A percentile compares a stretch with the other conserved stretches of the same genome.
These are phyloP conservation scores for Parnassius mnemosyne DNA, from an alignment of 2,888 invertebrate species.

Conservation along the genomic window DNA sequence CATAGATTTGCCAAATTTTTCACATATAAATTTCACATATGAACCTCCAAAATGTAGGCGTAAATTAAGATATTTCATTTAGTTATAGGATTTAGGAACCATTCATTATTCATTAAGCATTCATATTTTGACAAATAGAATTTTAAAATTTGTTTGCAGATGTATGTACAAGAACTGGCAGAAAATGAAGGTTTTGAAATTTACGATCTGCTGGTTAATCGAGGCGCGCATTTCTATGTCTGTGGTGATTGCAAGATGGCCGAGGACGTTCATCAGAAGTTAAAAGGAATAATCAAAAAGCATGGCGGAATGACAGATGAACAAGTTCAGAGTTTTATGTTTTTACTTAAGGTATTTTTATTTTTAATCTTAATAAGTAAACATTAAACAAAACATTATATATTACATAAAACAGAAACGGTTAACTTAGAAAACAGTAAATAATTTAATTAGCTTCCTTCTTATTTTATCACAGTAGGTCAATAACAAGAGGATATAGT, in stretches of 20 bases:
- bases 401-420: neutral
- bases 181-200: slow-evolving; percentile 89
- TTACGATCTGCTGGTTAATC: slow-evolving; percentile 87
- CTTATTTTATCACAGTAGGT: slow-evolving; percentile 9
- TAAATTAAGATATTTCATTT: too few species aligned
- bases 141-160: slow-evolving; percentile 74
- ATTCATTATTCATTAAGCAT: too few species aligned
- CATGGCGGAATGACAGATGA: slow-evolving; percentile 87
- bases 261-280: slow-evolving; percentile 94
- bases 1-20: too few species aligned
- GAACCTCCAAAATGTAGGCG: too few species aligned
- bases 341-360: slow-evolving; percentile 86
- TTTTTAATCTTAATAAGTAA: neutral
- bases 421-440: neutral
- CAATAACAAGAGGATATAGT: slow-evolving; percentile 8
- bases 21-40: too few species aligned
- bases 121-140: too few species aligned
- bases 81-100: too few species aligned
- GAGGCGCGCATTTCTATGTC: slow-evolving; percentile 95
- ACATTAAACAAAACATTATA: too few species aligned
- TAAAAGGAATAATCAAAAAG: slow-evolving; percentile 89
- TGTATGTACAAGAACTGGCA: slow-evolving; percentile 95
- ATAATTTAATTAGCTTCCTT: slow-evolving; percentile 9
- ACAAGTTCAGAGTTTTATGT: slow-evolving; percentile 92
- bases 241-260: slow-evolving; percentile 99